Evolutionary conservation across 1,140 invertebrate genomes (phyloP).

Genomic region (Drosophila sturtevanti): DNA sequence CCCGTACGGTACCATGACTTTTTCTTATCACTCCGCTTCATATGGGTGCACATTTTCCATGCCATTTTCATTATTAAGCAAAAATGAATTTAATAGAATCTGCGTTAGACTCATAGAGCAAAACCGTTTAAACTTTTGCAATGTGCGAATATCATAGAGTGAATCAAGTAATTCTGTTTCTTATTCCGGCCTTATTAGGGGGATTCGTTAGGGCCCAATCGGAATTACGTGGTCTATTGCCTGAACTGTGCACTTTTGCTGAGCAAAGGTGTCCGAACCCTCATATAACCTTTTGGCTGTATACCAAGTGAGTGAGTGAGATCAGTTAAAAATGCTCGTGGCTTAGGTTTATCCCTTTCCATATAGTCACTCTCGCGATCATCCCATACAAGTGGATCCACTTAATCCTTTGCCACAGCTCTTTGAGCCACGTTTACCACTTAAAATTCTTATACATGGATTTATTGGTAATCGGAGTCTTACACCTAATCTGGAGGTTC

Average conservation of each 20-base stretch:
- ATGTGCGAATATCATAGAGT: constrained; percentile 49
- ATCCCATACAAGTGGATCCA: constrained; percentile 52
- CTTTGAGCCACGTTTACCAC: constrained; percentile 65
- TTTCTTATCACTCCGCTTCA: constrained; percentile 35
- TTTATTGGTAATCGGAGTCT: constrained; percentile 58
- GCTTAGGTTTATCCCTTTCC: not conserved
- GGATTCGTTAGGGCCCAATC: constrained; percentile 3
- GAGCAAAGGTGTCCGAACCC: constrained; percentile 63
- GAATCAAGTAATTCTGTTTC: not conserved
- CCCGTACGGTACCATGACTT: constrained; percentile 44
- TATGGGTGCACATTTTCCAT: constrained; percentile 37
- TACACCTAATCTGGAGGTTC: constrained; percentile 68
- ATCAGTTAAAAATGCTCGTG: not conserved
- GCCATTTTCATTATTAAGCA: constrained; percentile 28
- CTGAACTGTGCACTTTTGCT: constrained; percentile 51
- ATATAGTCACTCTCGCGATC: constrained; percentile 37
- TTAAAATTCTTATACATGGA: constrained; percentile 82
- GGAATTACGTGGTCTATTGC: constrained; percentile 31
- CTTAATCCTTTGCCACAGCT: constrained; percentile 58
- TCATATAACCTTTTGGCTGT: constrained; percentile 67
- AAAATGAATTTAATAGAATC: constrained; percentile 56
- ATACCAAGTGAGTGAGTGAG: constrained; percentile 70
- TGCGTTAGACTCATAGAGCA: constrained; percentile 33
- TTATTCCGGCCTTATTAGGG: not conserved
- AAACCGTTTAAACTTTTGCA: constrained; percentile 33